These are phyloP conservation scores for Cheilosia grossa DNA, from an alignment of 2,888 invertebrate genomes.

Conservation along the genomic window DNA sequence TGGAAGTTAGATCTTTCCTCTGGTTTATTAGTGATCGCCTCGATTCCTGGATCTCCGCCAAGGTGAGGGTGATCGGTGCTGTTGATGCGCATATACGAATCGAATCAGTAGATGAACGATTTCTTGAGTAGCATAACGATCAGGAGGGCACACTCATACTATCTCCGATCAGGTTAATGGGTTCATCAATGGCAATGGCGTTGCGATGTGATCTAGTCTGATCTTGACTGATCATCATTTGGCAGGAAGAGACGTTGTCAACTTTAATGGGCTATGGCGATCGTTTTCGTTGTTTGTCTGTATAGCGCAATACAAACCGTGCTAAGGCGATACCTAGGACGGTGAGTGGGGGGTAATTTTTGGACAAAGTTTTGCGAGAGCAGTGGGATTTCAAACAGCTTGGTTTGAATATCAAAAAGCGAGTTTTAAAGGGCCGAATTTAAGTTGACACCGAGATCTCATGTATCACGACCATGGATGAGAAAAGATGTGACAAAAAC, in stretches of 20 bases:
- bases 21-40: constrained; percentile 30
- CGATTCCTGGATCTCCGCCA: constrained; percentile 27
- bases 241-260: constrained; percentile 24
- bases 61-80: constrained; percentile 27
- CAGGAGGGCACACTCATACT: not conserved
- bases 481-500: too few relatives aligned
- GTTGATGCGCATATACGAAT: constrained; percentile 16
- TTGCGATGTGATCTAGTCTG: constrained; percentile 27
- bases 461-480: too few relatives aligned
- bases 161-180: constrained; percentile 59
- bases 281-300: not conserved
- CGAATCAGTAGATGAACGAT: constrained; percentile 52
- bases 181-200: constrained; percentile 49
- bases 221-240: constrained; percentile 51
- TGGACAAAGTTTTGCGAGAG: too few relatives aligned
- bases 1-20: constrained; percentile 7
- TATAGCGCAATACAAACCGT: not conserved
- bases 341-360: too few relatives aligned
- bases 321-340: too few relatives aligned
- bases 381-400: too few relatives aligned
- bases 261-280: constrained; percentile 1
- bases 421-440: too few relatives aligned
- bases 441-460: too few relatives aligned
- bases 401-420: too few relatives aligned
- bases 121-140: constrained; percentile 32